Base-by-base conservation (phyloP, 2,888 invertebrate genomes). In the Lissonota sp. region DNA sequence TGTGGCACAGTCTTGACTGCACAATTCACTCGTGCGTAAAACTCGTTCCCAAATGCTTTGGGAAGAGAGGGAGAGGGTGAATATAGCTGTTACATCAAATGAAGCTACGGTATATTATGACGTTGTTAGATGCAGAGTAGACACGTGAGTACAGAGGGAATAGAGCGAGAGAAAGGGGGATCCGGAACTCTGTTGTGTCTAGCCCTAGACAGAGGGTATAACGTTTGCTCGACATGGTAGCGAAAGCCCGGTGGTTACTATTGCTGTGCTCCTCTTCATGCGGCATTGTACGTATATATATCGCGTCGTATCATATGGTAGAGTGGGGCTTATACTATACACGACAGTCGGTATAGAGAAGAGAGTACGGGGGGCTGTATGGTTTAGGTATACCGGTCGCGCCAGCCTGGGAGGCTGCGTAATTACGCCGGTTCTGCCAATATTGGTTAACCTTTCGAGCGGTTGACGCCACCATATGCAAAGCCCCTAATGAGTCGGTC, bases 391-490 rank as follows among this genome's bases (percentile, higher is more conserved):
- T 79, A 74, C 70, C 57, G 55, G 63, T 73, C 72, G 77, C 58
- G 70, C 3, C 26, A 26, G 81, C 71, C 66, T 51, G 76, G 86
- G 84, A 86, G 87, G 87, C 87, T 87, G 88, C 89, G 90, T 90
- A 92, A 92, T 92, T 92, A 92, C 91, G 91, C 88, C 89, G 88
- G 90, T 91, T 92, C 91, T 90, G 90, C 91, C 91, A 92, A 92
- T 92, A 92, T 92, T 92, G 91, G 91, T 91, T 90, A 91, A 91
- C 91, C 92, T 92, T 92, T 92, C 90, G 91, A 92, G 81, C 81
- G 91, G 90, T 91, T 91, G 91, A 89, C 90, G 91, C 90, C 89
- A 88, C 90, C 90, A 90, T 91, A 91, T 90, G 91, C 91, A 91
- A 90, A 90, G 91, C 89, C 82, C 91, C 88, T 91, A 91, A 91